Percentiles rank a stretch among this genome's conserved stretches.
phyloP scores from a whole-genome alignment of 1,140 invertebrate genomes.

The Ridgeia piscesae region DNA sequence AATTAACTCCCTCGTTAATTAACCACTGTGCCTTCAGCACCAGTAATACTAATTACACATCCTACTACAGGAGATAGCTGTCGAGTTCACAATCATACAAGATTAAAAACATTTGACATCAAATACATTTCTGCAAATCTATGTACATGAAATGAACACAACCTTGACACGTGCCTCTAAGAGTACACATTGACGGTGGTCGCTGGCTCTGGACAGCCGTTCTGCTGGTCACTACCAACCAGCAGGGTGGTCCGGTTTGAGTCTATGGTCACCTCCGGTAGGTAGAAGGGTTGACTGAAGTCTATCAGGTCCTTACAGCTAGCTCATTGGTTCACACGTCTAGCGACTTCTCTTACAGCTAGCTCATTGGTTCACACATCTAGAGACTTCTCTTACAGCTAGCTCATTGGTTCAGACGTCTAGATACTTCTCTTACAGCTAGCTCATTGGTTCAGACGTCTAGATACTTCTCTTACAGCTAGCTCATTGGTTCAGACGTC shows the following conservation, averaged over 20 bases:
- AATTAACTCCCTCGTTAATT: background rate
- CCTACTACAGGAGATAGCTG: background rate
- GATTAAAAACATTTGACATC: background rate
- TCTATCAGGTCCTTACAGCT: slow-evolving; percentile 20
- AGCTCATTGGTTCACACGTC: slow-evolving; percentile 34
- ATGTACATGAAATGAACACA: background rate
- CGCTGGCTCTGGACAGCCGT: background rate
- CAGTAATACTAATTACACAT: background rate
- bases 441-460: no score
- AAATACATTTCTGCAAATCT: background rate
- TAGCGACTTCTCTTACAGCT: no score
- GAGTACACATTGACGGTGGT: background rate
- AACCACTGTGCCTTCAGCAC: background rate
- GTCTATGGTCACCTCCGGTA: background rate
- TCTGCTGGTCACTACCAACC: background rate
- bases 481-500: no score
- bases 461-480: no score
- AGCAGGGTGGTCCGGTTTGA: background rate
- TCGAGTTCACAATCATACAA: background rate
- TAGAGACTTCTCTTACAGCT: no score
- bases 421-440: no score
- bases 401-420: no score
- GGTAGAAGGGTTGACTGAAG: background rate
- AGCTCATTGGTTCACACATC: no score
- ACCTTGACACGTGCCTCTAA: background rate